Percentiles rank a stretch among this genome's conserved stretches.
Conservation (phyloP, 2,797 vertebrate species). For the Pelochelys cantorii region DNA sequence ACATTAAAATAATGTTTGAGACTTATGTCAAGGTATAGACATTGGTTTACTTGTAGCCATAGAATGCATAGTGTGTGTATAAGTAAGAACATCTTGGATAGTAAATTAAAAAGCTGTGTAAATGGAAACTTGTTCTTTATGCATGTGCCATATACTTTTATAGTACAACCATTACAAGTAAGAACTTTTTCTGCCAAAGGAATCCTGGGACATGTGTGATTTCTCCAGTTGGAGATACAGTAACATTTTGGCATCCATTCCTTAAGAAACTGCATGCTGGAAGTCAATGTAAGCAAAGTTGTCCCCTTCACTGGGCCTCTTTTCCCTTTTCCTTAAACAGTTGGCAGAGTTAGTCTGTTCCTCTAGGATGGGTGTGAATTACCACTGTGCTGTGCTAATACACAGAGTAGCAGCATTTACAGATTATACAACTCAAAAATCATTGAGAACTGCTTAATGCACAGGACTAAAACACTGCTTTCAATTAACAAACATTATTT, state of each 20-base stretch:
- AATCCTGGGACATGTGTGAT: not conserved
- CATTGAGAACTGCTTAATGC: not conserved
- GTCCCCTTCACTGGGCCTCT: slow-evolving; percentile 50
- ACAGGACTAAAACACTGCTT: not conserved
- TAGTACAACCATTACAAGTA: not conserved
- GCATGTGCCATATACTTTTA: not conserved
- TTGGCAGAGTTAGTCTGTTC: slow-evolving; percentile 64
- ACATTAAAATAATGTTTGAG: fast-evolving
- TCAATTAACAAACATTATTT: not conserved
- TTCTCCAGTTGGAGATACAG: slow-evolving; percentile 33
- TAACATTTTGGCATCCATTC: slow-evolving; percentile 20
- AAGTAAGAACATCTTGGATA: not conserved
- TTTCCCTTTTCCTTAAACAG: slow-evolving; percentile 71
- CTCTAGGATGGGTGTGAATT: slow-evolving; percentile 53
- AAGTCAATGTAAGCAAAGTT: not conserved
- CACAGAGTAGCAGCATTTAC: not conserved
- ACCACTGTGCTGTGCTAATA: slow-evolving; percentile 41
- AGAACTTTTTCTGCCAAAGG: not conserved
- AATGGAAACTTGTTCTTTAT: not conserved
- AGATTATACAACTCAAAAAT: not conserved
- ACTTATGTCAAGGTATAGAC: not conserved
- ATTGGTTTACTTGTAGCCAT: not conserved
- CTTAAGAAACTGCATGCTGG: not conserved
- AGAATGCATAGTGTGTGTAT: not conserved
- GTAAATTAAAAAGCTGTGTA: not conserved